phyloP scores from a whole-genome alignment of 2,888 invertebrate genomes.

The Caenorhabditis panamensis region DNA sequence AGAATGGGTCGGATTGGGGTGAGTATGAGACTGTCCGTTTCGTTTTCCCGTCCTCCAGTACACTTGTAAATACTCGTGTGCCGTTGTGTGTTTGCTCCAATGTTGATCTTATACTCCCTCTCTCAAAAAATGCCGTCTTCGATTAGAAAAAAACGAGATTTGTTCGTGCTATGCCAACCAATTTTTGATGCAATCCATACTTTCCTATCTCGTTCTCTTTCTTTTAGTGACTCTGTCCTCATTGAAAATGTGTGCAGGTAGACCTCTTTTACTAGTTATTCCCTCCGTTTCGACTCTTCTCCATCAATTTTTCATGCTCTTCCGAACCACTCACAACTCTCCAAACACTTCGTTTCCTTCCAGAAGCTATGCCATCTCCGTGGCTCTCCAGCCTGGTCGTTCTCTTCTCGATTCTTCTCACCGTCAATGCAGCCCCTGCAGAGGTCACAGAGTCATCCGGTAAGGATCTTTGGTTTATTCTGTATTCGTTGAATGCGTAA shows the following conservation, averaged over 20 bases:
- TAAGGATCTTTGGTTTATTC: constrained; percentile 19
- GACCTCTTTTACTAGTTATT: constrained; percentile 41
- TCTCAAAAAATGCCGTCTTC: constrained; percentile 6
- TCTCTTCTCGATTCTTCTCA: constrained; percentile 32
- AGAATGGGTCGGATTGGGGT: too few species aligned
- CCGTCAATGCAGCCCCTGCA: constrained; percentile 25
- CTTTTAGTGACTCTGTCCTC: constrained; percentile 1
- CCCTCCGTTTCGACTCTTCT: constrained; percentile 28
- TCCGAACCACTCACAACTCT: constrained; percentile 9
- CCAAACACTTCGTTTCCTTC: constrained; percentile 25
- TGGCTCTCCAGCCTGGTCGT: constrained; percentile 18
- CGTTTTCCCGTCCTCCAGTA: constrained; percentile 6
- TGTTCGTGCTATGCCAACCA: too few species aligned
- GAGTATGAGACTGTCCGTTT: background rate
- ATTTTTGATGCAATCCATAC: constrained; percentile 39
- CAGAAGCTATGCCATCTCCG: constrained; percentile 20
- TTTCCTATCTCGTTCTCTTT: background rate
- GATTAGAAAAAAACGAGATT: constrained; percentile 45
- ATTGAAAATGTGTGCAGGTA: constrained; percentile 38
- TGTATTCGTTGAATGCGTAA: background rate
- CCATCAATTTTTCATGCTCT: constrained; percentile 32
- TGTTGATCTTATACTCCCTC: constrained; percentile 50
- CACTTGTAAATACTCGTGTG: constrained; percentile 31
- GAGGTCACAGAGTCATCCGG: constrained; percentile 53
- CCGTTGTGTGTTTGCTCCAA: constrained; percentile 43